Evolutionary conservation across 2,888 invertebrate genomes (phyloP).

Genomic region (Herminia tarsipennalis): DNA sequence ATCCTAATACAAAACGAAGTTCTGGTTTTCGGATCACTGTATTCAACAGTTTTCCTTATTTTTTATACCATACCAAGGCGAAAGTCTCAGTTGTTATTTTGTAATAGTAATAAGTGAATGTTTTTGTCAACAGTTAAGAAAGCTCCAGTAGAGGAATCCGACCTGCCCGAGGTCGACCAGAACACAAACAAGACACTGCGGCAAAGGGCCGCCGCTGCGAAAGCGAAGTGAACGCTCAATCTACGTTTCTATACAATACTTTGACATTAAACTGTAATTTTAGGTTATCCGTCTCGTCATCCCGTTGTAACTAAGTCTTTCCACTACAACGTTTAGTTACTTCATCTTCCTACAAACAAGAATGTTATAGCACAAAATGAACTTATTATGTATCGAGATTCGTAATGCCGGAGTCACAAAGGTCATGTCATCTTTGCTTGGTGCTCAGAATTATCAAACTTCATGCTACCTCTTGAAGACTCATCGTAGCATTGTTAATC

Average conservation of each 20-base stretch:
- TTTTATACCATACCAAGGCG: too few relatives aligned
- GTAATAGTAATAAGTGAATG: constrained; percentile 6
- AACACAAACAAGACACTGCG: constrained; percentile 92
- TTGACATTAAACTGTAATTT: constrained; percentile 43
- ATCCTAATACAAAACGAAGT: too few relatives aligned
- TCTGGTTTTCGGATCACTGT: too few relatives aligned
- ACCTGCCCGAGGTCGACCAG: constrained; percentile 97
- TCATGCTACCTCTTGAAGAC: too few relatives aligned
- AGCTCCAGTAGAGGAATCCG: constrained; percentile 88
- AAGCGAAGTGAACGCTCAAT: constrained; percentile 82
- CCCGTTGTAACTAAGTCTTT: constrained; percentile 62
- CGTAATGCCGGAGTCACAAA: too few relatives aligned
- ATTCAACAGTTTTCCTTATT: too few relatives aligned
- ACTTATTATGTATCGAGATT: constrained; percentile 39
- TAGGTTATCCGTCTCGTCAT: constrained; percentile 60
- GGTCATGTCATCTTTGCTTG: too few relatives aligned
- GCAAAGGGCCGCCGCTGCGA: constrained; percentile 84
- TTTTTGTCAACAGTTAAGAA: constrained; percentile 86
- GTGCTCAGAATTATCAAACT: too few relatives aligned
- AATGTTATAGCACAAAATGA: constrained; percentile 48
- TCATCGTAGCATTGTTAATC: too few relatives aligned
- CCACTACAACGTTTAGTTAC: constrained; percentile 55
- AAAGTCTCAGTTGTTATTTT: too few relatives aligned
- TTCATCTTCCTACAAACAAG: constrained; percentile 38
- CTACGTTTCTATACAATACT: constrained; percentile 17